These are phyloP conservation scores for Jacana jacana DNA, from an alignment of 2,113 vertebrate species.

Conservation along the genomic window DNA sequence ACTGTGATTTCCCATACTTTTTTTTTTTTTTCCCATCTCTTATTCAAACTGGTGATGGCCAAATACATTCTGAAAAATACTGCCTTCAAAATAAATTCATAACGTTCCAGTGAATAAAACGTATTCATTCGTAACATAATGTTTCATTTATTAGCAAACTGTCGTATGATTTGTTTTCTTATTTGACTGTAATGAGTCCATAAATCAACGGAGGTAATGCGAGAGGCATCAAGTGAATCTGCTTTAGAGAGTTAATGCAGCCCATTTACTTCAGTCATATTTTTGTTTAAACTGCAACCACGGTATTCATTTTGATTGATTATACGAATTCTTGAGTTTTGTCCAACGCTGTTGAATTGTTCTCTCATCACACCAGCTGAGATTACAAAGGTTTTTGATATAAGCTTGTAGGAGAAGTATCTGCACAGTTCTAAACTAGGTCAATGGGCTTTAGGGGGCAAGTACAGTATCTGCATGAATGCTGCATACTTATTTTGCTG, in stretches of 20 bases:
- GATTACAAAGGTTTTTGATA: background rate
- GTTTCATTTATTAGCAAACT: slow-evolving; percentile 1
- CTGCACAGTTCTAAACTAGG: background rate
- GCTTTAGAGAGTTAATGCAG: background rate
- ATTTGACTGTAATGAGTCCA: background rate
- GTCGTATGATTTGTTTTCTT: background rate
- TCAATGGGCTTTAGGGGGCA: background rate
- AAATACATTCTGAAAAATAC: background rate
- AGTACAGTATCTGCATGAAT: background rate
- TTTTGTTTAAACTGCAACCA: background rate
- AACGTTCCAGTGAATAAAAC: slow-evolving; percentile 51
- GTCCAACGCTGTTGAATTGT: background rate
- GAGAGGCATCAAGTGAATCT: background rate
- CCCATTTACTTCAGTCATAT: background rate
- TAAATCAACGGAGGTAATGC: background rate
- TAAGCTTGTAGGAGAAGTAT: background rate
- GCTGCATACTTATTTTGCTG: background rate
- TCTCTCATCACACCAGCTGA: background rate
- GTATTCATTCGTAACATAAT: too few relatives aligned
- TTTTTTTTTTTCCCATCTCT: background rate
- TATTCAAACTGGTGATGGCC: background rate
- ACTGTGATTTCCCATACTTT: slow-evolving; percentile 34
- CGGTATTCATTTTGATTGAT: slow-evolving; percentile 3
- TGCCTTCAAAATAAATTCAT: slow-evolving; percentile 51
- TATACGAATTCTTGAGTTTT: background rate